Base-by-base conservation (phyloP, 1,140 invertebrate genomes). In the Gonioctena quinquepunctata region DNA sequence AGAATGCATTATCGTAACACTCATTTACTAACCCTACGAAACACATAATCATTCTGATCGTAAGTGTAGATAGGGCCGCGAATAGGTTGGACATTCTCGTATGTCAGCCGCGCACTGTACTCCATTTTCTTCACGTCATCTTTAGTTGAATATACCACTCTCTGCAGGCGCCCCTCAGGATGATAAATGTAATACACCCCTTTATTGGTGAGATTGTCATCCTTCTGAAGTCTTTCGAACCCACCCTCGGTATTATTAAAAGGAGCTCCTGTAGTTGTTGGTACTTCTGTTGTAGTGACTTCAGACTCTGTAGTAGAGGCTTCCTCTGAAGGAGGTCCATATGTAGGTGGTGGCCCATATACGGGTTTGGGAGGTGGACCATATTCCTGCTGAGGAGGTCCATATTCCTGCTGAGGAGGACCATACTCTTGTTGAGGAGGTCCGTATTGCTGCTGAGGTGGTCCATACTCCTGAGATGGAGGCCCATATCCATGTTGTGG, bases 131-230 rank as follows among this genome's bases (percentile, higher is more conserved):
- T 82, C 27, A 82, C 66, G 70, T 87, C 82, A 68, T 86, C 80
- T 3, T 81, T 82, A 48, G 85, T 86, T 5, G 84, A 74, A 71
- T 87, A 88, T 16, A 80, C 80, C 6, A 87, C 84, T 22, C 82
- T 83, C 64, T 88, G 87, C 2, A 87, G 78, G 25, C 84, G 77
- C 4, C 86, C 86, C 71, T 84, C 83, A 5, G 86, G 86, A 71
- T 87, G 82, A n/a, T 85, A 85, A 8, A 88, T 77, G 75, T 85
- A 87, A 76, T 88, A 88, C 19, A 86, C 83, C 6, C 86, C 86
- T 49, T 6, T 62, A 52, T 59, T 70, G 61, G 5, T 62, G 18
- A 25, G 68, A 16, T 63, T 59, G 54, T 50, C 62, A 28, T 8
- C 59, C 57, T 50, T 28, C 27, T 54, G 52, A 54, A 68, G 54